A percentile compares a stretch with the other conserved stretches of the same genome.
phyloP scores from a whole-genome alignment of 2,797 vertebrate genomes.

The Pteronotus mesoamericanus region DNA sequence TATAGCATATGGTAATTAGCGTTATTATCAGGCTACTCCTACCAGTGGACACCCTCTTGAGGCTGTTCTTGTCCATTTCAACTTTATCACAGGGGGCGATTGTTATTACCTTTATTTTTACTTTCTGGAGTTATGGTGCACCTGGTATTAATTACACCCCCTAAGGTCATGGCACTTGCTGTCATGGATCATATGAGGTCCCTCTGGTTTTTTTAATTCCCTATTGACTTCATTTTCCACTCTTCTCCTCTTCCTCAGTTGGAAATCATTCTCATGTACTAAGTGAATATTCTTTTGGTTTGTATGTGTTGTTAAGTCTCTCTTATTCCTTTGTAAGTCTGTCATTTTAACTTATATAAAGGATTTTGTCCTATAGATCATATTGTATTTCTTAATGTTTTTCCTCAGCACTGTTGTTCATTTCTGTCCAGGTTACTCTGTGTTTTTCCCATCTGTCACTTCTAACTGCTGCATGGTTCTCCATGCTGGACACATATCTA shows the following conservation, averaged over 20 bases:
- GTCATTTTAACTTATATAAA: background rate
- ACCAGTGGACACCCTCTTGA: background rate
- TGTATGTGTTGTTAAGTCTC: background rate
- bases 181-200: background rate
- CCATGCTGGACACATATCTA: background rate
- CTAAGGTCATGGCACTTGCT: background rate
- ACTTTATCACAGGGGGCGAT: background rate
- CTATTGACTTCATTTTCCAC: background rate
- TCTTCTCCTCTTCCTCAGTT: background rate
- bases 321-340: background rate
- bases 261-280: background rate
- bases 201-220: background rate
- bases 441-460: background rate
- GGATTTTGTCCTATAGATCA: background rate
- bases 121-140: background rate
- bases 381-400: background rate
- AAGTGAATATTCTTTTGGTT: background rate
- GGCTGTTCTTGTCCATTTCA: background rate
- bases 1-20: background rate
- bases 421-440: background rate
- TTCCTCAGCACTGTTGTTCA: background rate
- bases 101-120: background rate
- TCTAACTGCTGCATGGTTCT: background rate
- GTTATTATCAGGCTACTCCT: background rate
- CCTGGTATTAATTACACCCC: background rate